Conservation (phyloP, 2,113 vertebrate species). For the Upupa epops region DNA sequence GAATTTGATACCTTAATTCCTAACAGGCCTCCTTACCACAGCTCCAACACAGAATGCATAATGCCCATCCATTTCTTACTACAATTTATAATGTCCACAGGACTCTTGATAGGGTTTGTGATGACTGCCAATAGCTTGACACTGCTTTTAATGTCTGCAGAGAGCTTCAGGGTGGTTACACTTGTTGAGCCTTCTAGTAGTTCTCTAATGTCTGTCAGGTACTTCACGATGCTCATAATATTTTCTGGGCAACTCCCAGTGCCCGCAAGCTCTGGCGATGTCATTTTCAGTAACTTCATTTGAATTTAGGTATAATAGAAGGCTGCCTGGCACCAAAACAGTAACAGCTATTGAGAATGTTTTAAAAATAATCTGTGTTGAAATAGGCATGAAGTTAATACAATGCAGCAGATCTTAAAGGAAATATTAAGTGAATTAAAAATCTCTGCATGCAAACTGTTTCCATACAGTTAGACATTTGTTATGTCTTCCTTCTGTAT, state of each 20-base stretch:
- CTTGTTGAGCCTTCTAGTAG: neutral
- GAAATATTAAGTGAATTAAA: neutral
- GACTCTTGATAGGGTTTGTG: neutral
- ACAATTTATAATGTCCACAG: neutral
- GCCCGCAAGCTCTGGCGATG: neutral
- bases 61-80: neutral
- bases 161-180: neutral
- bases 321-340: neutral
- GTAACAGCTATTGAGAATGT: neutral
- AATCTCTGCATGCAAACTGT: neutral
- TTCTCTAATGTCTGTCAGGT: neutral
- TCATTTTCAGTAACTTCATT: slow-evolving; percentile 14
- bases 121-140: neutral
- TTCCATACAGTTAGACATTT: neutral
- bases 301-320: neutral
- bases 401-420: neutral
- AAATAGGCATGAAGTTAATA: neutral
- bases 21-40: neutral
- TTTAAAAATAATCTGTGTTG: neutral
- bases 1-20: neutral
- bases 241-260: neutral
- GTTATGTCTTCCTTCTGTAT: neutral
- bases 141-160: neutral
- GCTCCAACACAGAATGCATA: neutral
- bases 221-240: neutral